Evolutionary conservation across 2,797 vertebrate species (phyloP), one percentile per base, ranked within the genome.

Genomic region (Avahi laniger): DNA sequence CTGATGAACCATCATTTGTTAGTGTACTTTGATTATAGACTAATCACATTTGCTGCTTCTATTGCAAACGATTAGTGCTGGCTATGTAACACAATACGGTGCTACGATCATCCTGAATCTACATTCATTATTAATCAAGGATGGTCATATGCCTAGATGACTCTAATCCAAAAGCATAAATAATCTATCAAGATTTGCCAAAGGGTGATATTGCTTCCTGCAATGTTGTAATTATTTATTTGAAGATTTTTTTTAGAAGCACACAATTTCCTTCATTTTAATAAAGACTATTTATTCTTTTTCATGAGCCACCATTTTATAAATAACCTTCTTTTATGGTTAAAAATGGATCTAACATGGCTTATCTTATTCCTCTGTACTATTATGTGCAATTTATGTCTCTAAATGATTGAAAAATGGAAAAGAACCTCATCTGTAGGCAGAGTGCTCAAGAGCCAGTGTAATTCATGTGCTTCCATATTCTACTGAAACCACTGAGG

Each of bases 241-340:
- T 95, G 79, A 93, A 87, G 69, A 86, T 67, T 96, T 88, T 73
- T 57, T 94, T 94, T 96, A 75, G 83, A 79, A 92, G 26, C 38
- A 82, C 5, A 4, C 22, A 76, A 89, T 93, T 92, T 94, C 75
- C 79, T 96, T 87, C 57, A 82, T 96, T 81, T 96, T 76, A 94
- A 91, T 95, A 92, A 92, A 94, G 52, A 46, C 69, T 73, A 89
- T 89, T 95, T 96, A 92, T 85, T 95, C 61, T 87, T 30, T 26
- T 61, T 93, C 11, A 41, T 87, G 83, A 91, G n/a, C 63, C 33
- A 43, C 46, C 28, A 80, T 91, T 82, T 95, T 94, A 93, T 93
- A 98, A 97, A 97, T 97, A 92, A 88, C 24, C 63, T 80, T 85
- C 35, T 67, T 82, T 95, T 78, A 48, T 41, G 67, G 70, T 83